phyloP scores from a whole-genome alignment of 1,140 invertebrate genomes.

The Stenopsyche tienmushanensis region DNA sequence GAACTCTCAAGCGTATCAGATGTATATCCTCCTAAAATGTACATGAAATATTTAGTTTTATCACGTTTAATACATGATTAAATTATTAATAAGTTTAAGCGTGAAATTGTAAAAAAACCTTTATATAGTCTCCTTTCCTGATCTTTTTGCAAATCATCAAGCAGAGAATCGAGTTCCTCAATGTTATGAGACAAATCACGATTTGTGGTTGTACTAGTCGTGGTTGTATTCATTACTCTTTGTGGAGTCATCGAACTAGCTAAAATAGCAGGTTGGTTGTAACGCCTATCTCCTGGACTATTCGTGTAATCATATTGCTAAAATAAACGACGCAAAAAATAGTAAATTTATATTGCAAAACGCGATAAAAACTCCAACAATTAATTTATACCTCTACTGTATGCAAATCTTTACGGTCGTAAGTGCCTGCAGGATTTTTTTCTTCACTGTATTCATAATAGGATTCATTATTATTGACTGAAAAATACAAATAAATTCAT shows the following conservation, averaged over 20 bases:
- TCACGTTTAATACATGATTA: not conserved
- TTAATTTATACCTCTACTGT: slow-evolving; percentile 50
- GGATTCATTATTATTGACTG: slow-evolving; percentile 49
- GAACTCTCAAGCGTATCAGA: slow-evolving; percentile 54
- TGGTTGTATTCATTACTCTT: slow-evolving; percentile 39
- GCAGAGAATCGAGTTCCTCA: slow-evolving; percentile 53
- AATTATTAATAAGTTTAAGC: not conserved
- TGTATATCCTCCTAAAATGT: slow-evolving; percentile 51
- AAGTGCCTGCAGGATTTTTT: slow-evolving; percentile 52
- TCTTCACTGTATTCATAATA: slow-evolving; percentile 57
- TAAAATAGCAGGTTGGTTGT: slow-evolving; percentile 4
- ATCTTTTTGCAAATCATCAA: slow-evolving; percentile 55
- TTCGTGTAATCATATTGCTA: slow-evolving; percentile 44
- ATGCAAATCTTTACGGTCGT: slow-evolving; percentile 53
- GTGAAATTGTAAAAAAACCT: slow-evolving; percentile 48
- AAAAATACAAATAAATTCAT: slow-evolving; percentile 4
- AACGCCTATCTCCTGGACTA: slow-evolving; percentile 48
- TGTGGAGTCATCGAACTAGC: slow-evolving; percentile 7
- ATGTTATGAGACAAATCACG: slow-evolving; percentile 53
- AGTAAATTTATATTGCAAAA: not conserved
- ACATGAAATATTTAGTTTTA: not conserved
- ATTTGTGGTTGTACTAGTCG: slow-evolving; percentile 45
- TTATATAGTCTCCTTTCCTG: slow-evolving; percentile 55
- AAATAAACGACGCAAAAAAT: not conserved
- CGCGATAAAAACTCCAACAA: not conserved